These are phyloP conservation scores for Clarias gariepinus DNA, from an alignment of 2,113 vertebrate genomes.

Conservation along the genomic window DNA sequence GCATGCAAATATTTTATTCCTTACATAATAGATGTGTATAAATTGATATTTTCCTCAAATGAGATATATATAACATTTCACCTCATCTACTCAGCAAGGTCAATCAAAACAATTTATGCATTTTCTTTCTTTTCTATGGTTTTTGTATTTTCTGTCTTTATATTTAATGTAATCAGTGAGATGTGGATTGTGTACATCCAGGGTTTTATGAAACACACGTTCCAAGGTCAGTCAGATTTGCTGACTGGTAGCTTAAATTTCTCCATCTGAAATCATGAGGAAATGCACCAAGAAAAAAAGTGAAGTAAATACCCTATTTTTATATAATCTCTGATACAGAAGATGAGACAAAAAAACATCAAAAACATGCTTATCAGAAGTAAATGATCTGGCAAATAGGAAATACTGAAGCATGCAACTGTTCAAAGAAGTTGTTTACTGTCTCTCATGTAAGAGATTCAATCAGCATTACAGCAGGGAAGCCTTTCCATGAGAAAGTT, in stretches of 20 bases:
- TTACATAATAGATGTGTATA: not conserved
- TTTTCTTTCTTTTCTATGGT: slow-evolving; percentile 18
- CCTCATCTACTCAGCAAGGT: slow-evolving; percentile 3
- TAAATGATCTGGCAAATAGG: slow-evolving; percentile 11
- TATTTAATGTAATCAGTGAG: slow-evolving; percentile 42
- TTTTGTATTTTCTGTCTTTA: slow-evolving; percentile 26
- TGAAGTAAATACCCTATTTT: not conserved
- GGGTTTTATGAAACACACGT: not conserved
- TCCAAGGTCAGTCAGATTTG: slow-evolving; percentile 63
- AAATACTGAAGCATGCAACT: not conserved
- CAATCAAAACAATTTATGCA: slow-evolving; percentile 48
- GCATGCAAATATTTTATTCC: not conserved
- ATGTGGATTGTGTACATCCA: slow-evolving; percentile 36
- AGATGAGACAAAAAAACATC: not conserved
- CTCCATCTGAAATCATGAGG: not conserved
- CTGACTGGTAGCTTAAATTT: slow-evolving; percentile 62
- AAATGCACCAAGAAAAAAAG: not conserved
- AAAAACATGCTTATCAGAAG: not conserved
- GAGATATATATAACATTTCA: not conserved
- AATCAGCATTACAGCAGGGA: not conserved
- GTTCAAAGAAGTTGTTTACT: not conserved
- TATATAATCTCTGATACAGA: slow-evolving; percentile 2
- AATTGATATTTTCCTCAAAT: not conserved
- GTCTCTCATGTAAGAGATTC: not conserved
- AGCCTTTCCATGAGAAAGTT: not conserved